phyloP scores from a whole-genome alignment of 1,140 invertebrate genomes.

The Planococcus citri region DNA sequence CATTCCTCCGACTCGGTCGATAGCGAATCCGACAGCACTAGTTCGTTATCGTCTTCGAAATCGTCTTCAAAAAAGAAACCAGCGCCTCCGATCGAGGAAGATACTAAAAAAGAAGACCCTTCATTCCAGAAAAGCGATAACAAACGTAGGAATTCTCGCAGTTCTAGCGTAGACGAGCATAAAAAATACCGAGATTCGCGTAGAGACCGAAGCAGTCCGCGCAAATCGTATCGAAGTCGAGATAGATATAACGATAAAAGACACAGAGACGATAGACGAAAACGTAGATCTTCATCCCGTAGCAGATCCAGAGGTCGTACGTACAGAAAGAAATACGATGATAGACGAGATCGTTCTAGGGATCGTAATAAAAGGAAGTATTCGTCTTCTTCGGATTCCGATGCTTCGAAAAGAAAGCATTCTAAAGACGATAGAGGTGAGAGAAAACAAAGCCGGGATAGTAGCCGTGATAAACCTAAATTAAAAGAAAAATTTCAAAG shows the following conservation, averaged over 20 bases:
- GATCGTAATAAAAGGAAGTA: not conserved
- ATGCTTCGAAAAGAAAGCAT: not conserved
- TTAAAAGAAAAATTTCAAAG: not conserved
- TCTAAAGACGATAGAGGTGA: not conserved
- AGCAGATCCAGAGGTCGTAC: not conserved
- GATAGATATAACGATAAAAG: not conserved
- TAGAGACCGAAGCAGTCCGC: not conserved
- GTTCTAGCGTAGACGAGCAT: not conserved
- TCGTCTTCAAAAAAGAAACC: not conserved
- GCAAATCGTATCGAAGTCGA: not conserved
- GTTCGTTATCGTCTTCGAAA: not conserved
- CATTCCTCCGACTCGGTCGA: not conserved
- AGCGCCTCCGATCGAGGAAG: too few species aligned
- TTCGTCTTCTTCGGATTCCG: not conserved
- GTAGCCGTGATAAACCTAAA: not conserved
- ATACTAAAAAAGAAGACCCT: not conserved
- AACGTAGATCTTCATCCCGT: not conserved
- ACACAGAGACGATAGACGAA: not conserved
- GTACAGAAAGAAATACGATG: not conserved
- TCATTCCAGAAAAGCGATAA: not conserved
- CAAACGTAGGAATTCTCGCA: not conserved
- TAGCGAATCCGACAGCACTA: constrained; percentile 9
- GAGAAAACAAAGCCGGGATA: not conserved
- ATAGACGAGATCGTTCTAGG: not conserved
- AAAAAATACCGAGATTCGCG: constrained; percentile 4